Conservation (phyloP, 2,113 vertebrate genomes). For the Tiliqua scincoides region DNA sequence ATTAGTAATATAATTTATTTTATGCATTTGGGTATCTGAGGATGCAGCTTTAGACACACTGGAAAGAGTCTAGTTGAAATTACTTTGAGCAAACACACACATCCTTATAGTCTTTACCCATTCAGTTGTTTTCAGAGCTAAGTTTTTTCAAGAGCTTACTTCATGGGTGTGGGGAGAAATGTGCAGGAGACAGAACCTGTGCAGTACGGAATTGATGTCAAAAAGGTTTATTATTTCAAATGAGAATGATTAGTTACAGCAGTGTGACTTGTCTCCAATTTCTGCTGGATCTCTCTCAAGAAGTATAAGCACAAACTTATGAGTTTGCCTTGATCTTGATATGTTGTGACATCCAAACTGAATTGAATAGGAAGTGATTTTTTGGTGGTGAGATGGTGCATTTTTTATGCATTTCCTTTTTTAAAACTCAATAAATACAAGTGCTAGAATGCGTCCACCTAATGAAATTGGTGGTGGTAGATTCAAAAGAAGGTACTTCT, state of each 20-base stretch:
- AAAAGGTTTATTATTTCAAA: not conserved
- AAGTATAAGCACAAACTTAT: not conserved
- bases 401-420: too few species aligned
- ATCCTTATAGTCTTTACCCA: not conserved
- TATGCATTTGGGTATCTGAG: too few species aligned
- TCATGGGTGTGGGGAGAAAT: not conserved
- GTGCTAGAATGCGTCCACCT: too few species aligned
- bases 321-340: not conserved
- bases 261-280: not conserved
- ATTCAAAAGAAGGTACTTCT: too few species aligned
- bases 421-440: too few species aligned
- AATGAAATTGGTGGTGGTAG: too few species aligned
- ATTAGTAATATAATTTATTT: too few species aligned
- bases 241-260: not conserved
- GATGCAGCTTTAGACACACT: too few species aligned
- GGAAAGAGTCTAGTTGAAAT: too few species aligned
- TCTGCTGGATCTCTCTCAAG: not conserved
- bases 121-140: fast-evolving
- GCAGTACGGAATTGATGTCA: not conserved
- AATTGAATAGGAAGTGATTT: not conserved
- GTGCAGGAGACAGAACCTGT: not conserved
- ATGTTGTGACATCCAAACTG: not conserved
- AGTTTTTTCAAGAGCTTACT: not conserved
- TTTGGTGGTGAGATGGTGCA: too few species aligned
- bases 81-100: too few species aligned